Evolutionary conservation across 2,888 invertebrate species (phyloP).

Genomic region (Drosophila tanythrix): DNA sequence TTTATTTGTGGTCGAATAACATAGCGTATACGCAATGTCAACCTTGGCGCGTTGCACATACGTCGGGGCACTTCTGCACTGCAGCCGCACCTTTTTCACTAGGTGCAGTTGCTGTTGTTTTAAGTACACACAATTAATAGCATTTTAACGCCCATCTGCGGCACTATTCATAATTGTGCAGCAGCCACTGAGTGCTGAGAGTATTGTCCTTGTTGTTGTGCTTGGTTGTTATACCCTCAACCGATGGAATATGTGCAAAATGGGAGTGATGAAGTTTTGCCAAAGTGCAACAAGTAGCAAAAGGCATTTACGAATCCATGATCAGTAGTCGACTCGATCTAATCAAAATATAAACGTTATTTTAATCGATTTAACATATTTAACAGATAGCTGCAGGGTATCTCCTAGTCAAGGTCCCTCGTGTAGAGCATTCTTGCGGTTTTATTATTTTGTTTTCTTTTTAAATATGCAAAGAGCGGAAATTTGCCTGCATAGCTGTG

Average conservation of each 20-base stretch:
- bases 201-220: conserved; percentile 9
- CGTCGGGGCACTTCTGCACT: conserved; percentile 13
- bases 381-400: background rate
- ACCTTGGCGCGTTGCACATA: conserved; percentile 17
- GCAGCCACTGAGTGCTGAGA: conserved; percentile 4
- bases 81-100: background rate
- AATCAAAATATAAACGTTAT: background rate
- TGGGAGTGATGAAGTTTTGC: background rate
- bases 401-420: background rate
- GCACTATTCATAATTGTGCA: background rate
- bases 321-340: background rate
- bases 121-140: conserved; percentile 7
- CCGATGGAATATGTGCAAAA: background rate
- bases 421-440: background rate
- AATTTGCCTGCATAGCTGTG: background rate
- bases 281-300: background rate
- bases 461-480: background rate
- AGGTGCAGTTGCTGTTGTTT: background rate
- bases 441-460: background rate
- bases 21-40: background rate
- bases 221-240: background rate
- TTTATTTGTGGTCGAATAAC: background rate
- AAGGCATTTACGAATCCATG: background rate
- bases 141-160: conserved; percentile 5
- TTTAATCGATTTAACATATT: background rate